Base-by-base conservation (phyloP, 2,113 vertebrate species). In the Chlamydotis undulata region DNA sequence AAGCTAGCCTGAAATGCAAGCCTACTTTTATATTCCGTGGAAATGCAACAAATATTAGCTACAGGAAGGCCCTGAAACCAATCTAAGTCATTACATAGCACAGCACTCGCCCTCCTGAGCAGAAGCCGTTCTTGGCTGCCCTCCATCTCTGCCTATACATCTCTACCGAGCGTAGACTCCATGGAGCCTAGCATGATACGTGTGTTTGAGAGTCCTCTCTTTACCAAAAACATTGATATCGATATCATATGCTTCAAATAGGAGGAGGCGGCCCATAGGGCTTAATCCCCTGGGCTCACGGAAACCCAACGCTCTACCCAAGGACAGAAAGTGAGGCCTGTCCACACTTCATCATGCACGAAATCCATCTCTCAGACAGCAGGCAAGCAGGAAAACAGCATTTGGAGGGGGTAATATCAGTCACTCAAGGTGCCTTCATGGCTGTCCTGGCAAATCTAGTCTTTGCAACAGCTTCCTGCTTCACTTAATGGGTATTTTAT, bases 111-210 rank as follows among this genome's bases (percentile, higher is more conserved):
- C 97, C 96, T 97, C 95, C 96, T 82, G 73, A 97, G 96, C 93
- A 89, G 95, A 95, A 97, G 92, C 92, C 50, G 6, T 33, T 94
- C 94, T 98, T 98, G 98, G 98, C 98, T 96, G 87, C 68, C 85
- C 94, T 98, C 98, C 98, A 98, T 96, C 69, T n/a, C 83, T 95
- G 97, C 97, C 98, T 97, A 79, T 97, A 53, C 96, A 96, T 97
- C 97, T 95, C 95, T 75, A 78, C 29, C 13, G 86, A 96, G 87
- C 3, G 76, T 91, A 98, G 98, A 98, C 98, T 97, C 96, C 50
- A 35, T 2, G 98, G 98, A 98, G 98, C 98, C 98, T 97, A 90
- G 88, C 53, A 17, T 56, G 93, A 97, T 97, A 96, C 65, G 68
- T 96, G 97, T 59, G 17, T 94, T 69, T 92, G 91, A 95, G 96